Evolutionary conservation across 2,113 vertebrate species (phyloP).

Genomic region (Eulemur macaco): DNA sequence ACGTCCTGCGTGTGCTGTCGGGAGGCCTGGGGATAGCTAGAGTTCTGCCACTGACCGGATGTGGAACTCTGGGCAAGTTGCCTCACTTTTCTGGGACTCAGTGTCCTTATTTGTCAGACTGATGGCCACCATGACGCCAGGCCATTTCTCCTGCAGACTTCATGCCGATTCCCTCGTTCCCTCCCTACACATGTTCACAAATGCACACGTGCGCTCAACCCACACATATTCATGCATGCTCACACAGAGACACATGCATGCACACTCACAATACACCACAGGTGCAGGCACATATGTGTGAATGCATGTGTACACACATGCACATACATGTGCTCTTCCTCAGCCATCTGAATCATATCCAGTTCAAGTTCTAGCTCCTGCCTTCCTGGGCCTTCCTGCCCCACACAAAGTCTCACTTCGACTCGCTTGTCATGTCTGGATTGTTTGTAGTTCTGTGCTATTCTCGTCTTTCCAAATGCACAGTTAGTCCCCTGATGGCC

Average conservation of each 20-base stretch:
- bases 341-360: not conserved
- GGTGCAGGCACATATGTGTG: not conserved
- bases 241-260: accelerated
- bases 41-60: not conserved
- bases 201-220: accelerated
- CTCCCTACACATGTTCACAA: not conserved
- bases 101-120: not conserved
- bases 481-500: not conserved
- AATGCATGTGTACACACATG: not conserved
- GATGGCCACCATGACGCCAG: not conserved
- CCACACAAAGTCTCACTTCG: not conserved
- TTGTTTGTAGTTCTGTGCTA: not conserved
- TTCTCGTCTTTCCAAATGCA: not conserved
- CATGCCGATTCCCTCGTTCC: not conserved
- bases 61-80: not conserved
- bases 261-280: not conserved
- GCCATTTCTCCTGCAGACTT: not conserved
- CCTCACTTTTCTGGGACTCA: not conserved
- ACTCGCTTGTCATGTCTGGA: not conserved
- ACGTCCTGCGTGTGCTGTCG: accelerated
- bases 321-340: not conserved
- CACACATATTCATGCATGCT: accelerated
- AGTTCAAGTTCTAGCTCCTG: not conserved
- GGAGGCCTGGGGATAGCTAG: not conserved
- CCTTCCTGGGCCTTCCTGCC: not conserved